Conservation (phyloP, 2,113 vertebrate species). For the Vombatus ursinus region DNA sequence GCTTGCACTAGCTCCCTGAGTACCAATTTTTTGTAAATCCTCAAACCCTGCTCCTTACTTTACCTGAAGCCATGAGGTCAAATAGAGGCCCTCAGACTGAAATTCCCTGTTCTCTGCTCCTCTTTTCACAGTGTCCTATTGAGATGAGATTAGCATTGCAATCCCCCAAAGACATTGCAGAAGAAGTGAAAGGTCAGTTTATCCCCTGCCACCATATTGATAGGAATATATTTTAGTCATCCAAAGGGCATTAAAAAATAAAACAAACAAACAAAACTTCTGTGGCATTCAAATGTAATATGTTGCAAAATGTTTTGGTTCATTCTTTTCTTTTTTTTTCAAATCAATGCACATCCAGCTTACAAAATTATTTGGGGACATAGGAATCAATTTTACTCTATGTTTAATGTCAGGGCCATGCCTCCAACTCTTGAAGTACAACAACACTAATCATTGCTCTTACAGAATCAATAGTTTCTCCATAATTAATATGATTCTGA, state of each 20-base stretch:
- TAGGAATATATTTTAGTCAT: background rate
- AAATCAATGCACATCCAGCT: constrained; percentile 31
- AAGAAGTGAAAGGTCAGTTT: background rate
- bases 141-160: background rate
- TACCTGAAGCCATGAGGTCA: background rate
- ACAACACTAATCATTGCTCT: constrained; percentile 15
- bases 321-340: background rate
- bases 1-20: background rate
- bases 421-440: constrained; percentile 49
- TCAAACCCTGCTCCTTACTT: background rate
- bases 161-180: background rate
- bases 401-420: constrained; percentile 36
- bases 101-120: background rate
- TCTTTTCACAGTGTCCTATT: background rate
- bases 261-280: background rate
- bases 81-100: background rate
- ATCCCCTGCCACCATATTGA: background rate
- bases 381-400: background rate
- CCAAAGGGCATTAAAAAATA: background rate
- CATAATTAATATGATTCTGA: constrained; percentile 26
- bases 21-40: background rate
- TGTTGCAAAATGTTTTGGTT: background rate
- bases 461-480: constrained; percentile 61
- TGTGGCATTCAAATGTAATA: background rate
- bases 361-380: constrained; percentile 32